Evolutionary conservation across 2,888 invertebrate species (phyloP), one percentile per base, ranked within the genome.

Genomic region (Heliconius sara): DNA sequence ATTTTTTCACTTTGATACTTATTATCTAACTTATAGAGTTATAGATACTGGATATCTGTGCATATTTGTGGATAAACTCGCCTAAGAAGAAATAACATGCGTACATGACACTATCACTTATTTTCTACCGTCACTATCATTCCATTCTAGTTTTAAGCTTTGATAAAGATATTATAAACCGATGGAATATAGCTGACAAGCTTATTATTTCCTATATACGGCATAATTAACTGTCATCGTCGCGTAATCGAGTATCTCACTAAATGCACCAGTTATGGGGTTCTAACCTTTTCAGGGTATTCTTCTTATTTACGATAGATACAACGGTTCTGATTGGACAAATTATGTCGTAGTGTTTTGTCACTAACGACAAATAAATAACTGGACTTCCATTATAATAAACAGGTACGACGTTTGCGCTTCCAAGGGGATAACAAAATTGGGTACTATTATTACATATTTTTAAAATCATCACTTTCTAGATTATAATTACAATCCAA

Each of bases 81-180:
- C 39, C 39, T 10, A 39, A 39, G 39, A 39, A 39, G 39, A 39
- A 39, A 10, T 39, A 39, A 39, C 39, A 39, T 39, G 9, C 39
- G 10, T 39, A 39, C 9, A 39, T 10, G 39, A 39, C 39, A 10
- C 39, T 39, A 77, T 70, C 73, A 76, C 76, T 76, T 66, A 47
- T 47, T 47, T 47, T 16, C 47, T 47, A 47, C 22, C 22, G 47
- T 65, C 65, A 34, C 73, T 52, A 30, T 65, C 52, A 30, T 65
- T 65, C 74, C 65, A 10, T 22, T 77, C 34, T n/a, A 27, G 65
- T 27, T 27, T 27, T 2, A 25, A 63, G 12, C 34, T 76, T 67
- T 79, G 57, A 81, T 81, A 77, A 74, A 81, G 77, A 71, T 75
- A 79, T 79, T 68, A 79, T 60, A 16, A 68, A 25, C 43, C 68